Evolutionary conservation across 2,113 vertebrate species (phyloP).

Genomic region (Paramisgurnus dabryanus): DNA sequence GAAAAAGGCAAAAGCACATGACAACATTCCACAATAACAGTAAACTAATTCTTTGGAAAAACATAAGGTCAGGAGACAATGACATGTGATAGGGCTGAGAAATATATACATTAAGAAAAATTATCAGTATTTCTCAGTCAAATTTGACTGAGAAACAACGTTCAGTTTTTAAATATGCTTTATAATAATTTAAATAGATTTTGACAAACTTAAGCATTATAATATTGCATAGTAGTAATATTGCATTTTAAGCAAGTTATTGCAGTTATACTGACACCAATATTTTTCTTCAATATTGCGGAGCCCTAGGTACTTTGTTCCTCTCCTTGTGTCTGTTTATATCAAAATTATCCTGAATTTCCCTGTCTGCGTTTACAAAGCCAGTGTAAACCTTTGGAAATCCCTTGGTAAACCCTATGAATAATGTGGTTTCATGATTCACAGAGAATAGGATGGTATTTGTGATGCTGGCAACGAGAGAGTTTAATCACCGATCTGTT

Average conservation of each 20-base stretch:
- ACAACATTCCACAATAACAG: conserved; percentile 3
- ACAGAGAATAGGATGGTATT: background rate
- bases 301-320: no score
- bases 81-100: no score
- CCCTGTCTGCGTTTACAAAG: background rate
- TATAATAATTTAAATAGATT: no score
- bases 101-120: background rate
- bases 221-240: no score
- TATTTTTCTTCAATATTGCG: no score
- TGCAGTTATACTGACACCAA: no score
- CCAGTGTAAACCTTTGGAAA: background rate
- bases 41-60: background rate
- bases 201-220: no score
- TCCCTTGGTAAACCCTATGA: conserved; percentile 2
- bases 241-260: no score
- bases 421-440: background rate
- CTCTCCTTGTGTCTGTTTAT: no score
- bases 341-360: background rate
- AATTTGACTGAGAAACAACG: background rate
- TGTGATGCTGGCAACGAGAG: background rate
- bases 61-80: background rate
- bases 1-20: background rate
- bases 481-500: no score
- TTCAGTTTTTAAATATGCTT: no score
- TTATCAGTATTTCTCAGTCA: background rate